These are phyloP conservation scores for Thermophis baileyi DNA, from an alignment of 2,113 vertebrate species.

Conservation along the genomic window DNA sequence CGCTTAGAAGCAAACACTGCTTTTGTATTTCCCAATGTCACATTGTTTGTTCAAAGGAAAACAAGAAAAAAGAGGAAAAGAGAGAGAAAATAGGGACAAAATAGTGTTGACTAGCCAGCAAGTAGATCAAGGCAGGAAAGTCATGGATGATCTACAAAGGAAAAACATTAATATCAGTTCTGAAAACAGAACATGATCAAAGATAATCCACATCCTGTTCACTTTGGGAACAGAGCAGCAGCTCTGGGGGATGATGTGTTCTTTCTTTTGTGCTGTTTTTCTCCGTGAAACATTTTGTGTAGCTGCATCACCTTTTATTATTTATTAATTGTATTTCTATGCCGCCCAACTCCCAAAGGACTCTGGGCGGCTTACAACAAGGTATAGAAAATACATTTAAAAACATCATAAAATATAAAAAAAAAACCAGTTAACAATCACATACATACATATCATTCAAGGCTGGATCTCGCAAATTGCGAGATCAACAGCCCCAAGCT, in stretches of 20 bases:
- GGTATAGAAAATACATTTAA: too few species aligned
- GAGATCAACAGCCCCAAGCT: too few species aligned
- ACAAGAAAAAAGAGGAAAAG: background rate
- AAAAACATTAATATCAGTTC: background rate
- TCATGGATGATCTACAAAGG: background rate
- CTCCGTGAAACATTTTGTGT: background rate
- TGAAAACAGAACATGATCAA: background rate
- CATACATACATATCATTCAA: too few species aligned
- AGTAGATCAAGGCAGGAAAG: background rate
- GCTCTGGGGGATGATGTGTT: too few species aligned
- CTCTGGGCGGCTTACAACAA: too few species aligned
- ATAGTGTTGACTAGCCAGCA: background rate
- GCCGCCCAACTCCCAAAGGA: too few species aligned
- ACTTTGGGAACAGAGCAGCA: background rate
- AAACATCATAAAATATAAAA: too few species aligned
- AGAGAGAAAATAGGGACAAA: background rate
- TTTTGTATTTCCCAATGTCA: background rate
- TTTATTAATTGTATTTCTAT: too few species aligned
- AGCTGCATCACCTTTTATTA: background rate
- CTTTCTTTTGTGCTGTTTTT: background rate
- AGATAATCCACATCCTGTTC: background rate
- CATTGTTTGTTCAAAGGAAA: background rate
- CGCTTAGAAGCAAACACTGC: background rate
- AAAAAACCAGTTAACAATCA: too few species aligned
- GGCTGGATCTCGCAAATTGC: too few species aligned